Percentiles rank a stretch among this genome's conserved stretches.
phyloP scores from a whole-genome alignment of 1,140 invertebrate genomes.

The Orchesella cincta region DNA sequence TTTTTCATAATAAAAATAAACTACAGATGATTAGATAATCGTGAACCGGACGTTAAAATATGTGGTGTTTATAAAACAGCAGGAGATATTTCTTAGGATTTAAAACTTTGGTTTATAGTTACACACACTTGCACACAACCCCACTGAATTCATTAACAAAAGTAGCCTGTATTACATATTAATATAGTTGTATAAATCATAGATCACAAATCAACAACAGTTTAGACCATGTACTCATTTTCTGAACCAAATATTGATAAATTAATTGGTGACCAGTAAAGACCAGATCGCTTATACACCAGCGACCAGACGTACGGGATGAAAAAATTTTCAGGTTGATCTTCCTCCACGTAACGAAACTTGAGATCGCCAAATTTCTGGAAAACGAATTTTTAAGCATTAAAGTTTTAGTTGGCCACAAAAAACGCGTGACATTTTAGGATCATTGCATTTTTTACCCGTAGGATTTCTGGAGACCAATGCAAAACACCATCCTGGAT shows the following conservation, averaged over 20 bases:
- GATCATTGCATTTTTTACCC: constrained; percentile 65
- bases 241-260: constrained; percentile 56
- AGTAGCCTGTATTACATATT: too few relatives aligned
- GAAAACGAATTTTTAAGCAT: background rate
- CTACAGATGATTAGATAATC: too few relatives aligned
- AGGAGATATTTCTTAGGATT: too few relatives aligned
- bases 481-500: constrained; percentile 76
- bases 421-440: background rate
- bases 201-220: background rate
- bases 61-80: too few relatives aligned
- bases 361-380: constrained; percentile 98
- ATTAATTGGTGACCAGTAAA: constrained; percentile 71
- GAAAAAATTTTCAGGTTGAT: constrained; percentile 98
- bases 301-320: constrained; percentile 98
- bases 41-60: too few relatives aligned
- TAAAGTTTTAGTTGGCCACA: background rate
- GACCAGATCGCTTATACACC: constrained; percentile 74
- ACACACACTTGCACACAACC: too few relatives aligned
- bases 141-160: too few relatives aligned
- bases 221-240: constrained; percentile 42
- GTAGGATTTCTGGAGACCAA: constrained; percentile 77
- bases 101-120: too few relatives aligned
- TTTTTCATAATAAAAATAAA: too few relatives aligned
- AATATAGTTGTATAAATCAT: background rate
- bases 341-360: constrained; percentile 99